Evolutionary conservation across 1,140 invertebrate genomes (phyloP).

Genomic region (Zophobas morio): DNA sequence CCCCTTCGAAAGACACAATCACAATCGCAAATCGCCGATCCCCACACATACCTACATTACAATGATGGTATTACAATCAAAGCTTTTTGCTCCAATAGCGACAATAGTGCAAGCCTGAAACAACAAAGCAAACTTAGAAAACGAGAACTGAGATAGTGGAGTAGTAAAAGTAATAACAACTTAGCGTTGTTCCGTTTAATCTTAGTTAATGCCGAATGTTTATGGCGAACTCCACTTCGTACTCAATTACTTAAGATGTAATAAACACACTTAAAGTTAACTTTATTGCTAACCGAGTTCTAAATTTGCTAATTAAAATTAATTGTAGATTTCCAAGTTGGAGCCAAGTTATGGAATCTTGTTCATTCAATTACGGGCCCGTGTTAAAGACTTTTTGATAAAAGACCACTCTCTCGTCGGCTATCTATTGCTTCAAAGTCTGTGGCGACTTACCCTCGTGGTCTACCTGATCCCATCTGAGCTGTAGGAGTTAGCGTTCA

Average conservation of each 20-base stretch:
- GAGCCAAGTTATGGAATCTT: conserved; percentile 7
- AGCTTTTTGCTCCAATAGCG: conserved; percentile 32
- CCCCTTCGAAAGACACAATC: background rate
- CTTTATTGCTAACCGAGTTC: conserved; percentile 40
- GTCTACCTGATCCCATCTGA: conserved; percentile 31
- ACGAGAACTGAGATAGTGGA: conserved; percentile 14
- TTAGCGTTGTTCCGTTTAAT: conserved; percentile 14
- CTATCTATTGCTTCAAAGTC: conserved; percentile 6
- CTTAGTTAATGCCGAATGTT: conserved; percentile 36
- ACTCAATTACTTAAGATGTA: conserved; percentile 43
- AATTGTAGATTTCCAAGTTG: conserved; percentile 32
- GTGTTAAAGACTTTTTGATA: background rate
- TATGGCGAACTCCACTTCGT: conserved; percentile 31
- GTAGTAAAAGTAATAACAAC: conserved; percentile 31
- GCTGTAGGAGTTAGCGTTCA: conserved; percentile 39
- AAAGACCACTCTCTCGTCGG: background rate
- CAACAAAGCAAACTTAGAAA: conserved; percentile 23
- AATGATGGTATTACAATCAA: conserved; percentile 15
- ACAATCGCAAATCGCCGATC: conserved; percentile 21
- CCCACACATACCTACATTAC: conserved; percentile 20
- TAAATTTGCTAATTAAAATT: conserved; percentile 42
- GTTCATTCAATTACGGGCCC: background rate
- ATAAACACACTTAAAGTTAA: conserved; percentile 41
- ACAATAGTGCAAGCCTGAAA: background rate
- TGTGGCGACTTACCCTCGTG: conserved; percentile 24